A percentile compares a stretch with the other conserved stretches of the same genome.
Evolutionary conservation across 2,797 vertebrate genomes (phyloP).

Genomic region (Onychomys torridus): DNA sequence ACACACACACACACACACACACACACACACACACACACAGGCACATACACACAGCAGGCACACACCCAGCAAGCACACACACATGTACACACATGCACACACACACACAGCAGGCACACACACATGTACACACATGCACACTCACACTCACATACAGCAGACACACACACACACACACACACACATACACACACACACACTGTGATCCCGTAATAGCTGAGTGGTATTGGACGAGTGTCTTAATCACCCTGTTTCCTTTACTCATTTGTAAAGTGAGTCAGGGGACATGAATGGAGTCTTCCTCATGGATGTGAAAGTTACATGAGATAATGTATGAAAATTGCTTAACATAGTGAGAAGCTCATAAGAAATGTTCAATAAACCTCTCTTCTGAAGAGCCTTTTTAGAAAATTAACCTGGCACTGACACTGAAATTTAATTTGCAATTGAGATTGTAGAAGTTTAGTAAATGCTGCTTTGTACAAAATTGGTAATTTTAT

Average conservation of each 20-base stretch:
- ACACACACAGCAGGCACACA: neutral
- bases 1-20: neutral
- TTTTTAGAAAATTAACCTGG: conserved; percentile 70
- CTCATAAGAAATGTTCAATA: conserved; percentile 41
- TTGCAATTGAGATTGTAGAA: conserved; percentile 50
- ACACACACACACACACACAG: neutral
- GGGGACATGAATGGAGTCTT: conserved; percentile 34
- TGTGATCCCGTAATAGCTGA: neutral
- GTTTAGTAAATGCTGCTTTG: conserved; percentile 59
- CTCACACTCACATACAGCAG: no score
- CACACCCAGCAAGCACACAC: no score
- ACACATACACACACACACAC: neutral
- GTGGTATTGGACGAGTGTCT: neutral
- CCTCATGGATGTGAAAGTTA: conserved; percentile 52
- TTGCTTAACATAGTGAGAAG: conserved; percentile 35
- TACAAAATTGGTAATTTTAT: conserved; percentile 62
- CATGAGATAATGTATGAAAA: conserved; percentile 58
- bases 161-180: neutral
- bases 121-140: no score
- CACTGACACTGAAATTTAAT: conserved; percentile 65
- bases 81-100: neutral
- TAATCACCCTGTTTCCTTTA: neutral
- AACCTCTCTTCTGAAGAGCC: conserved; percentile 50
- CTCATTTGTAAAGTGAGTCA: conserved; percentile 24
- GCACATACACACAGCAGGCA: neutral